These are phyloP conservation scores for Aethes cnicana DNA, from an alignment of 2,888 invertebrate genomes.

Conservation along the genomic window DNA sequence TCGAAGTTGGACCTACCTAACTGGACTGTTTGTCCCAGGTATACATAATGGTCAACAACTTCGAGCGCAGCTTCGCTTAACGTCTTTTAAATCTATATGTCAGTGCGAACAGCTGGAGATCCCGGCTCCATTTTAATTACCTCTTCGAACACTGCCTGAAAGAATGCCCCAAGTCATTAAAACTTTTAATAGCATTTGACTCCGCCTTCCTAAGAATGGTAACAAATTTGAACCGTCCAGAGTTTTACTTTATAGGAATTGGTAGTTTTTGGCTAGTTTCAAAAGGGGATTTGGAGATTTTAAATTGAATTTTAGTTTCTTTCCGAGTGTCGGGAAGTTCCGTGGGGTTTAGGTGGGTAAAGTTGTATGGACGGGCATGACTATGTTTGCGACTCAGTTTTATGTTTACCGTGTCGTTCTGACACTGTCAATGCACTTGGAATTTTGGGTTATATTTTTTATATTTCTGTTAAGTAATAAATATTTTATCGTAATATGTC, in stretches of 20 bases:
- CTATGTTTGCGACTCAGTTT: too few species aligned
- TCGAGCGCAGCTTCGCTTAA: slow-evolving; percentile 32
- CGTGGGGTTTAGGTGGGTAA: slow-evolving; percentile 7
- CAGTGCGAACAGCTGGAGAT: slow-evolving; percentile 52
- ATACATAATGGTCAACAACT: too few species aligned
- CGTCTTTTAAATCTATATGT: slow-evolving; percentile 42
- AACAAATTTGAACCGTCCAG: slow-evolving; percentile 69
- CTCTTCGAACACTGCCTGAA: slow-evolving; percentile 75
- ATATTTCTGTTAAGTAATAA: too few species aligned
- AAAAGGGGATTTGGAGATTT: slow-evolving; percentile 20
- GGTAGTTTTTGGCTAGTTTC: slow-evolving; percentile 29
- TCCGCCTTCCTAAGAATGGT: slow-evolving; percentile 58
- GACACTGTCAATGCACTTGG: too few species aligned
- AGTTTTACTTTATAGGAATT: slow-evolving; percentile 53
- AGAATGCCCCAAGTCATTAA: slow-evolving; percentile 81
- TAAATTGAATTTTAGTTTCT: slow-evolving; percentile 29
- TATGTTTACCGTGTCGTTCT: too few species aligned
- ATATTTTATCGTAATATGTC: too few species aligned
- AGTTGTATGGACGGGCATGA: background rate
- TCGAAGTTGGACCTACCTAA: too few species aligned
- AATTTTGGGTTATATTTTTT: too few species aligned
- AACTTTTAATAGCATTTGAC: slow-evolving; percentile 81
- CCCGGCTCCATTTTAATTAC: slow-evolving; percentile 78
- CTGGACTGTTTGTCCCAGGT: too few species aligned
- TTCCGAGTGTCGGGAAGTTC: slow-evolving; percentile 8